Evolutionary conservation across 2,888 invertebrate species (phyloP).

Genomic region (Macrophya annulata): DNA sequence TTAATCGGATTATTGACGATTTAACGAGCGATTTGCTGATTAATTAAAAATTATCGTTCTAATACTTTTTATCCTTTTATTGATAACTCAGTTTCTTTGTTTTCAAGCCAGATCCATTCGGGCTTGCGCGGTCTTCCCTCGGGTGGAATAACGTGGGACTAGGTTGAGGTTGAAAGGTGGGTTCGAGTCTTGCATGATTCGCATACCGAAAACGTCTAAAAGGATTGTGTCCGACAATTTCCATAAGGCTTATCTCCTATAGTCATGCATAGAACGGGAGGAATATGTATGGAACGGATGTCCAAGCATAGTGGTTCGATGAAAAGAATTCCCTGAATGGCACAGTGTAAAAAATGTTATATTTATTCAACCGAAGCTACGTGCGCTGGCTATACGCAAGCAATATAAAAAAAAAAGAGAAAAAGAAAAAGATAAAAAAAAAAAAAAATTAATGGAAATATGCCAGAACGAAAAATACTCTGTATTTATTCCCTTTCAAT

Average conservation of each 20-base stretch:
- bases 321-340: constrained; percentile 54
- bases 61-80: constrained; percentile 37
- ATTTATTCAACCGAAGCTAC: constrained; percentile 51
- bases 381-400: constrained; percentile 48
- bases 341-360: constrained; percentile 53
- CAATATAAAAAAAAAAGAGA: background rate
- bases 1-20: constrained; percentile 27
- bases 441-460: constrained; percentile 46
- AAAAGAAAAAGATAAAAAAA: background rate
- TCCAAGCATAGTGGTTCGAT: constrained; percentile 46
- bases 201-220: constrained; percentile 54
- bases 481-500: constrained; percentile 39
- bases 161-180: constrained; percentile 40
- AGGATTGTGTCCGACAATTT: constrained; percentile 55
- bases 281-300: constrained; percentile 52
- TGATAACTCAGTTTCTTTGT: constrained; percentile 43
- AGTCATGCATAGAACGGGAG: constrained; percentile 39
- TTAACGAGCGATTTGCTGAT: constrained; percentile 30
- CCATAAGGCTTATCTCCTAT: constrained; percentile 54
- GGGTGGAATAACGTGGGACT: constrained; percentile 41
- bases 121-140: constrained; percentile 38
- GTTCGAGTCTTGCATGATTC: constrained; percentile 52
- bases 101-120: constrained; percentile 42
- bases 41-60: constrained; percentile 10
- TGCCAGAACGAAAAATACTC: constrained; percentile 41